Percentiles rank a stretch among this genome's conserved stretches.
Conservation (phyloP, 2,113 vertebrate genomes). For the Corythaixoides concolor region DNA sequence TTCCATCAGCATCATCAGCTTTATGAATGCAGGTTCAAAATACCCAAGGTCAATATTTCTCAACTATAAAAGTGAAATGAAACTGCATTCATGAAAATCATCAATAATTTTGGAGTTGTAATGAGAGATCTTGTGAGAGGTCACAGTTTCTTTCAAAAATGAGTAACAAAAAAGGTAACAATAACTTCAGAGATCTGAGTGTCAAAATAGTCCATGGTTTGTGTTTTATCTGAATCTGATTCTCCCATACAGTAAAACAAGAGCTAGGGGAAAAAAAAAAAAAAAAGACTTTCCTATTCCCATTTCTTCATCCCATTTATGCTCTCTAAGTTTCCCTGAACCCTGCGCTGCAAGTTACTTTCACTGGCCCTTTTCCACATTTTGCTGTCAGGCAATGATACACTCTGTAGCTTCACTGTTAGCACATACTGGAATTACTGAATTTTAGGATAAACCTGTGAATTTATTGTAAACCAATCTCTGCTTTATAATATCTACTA, state of each 20-base stretch:
- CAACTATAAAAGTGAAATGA: not conserved
- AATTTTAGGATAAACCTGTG: not conserved
- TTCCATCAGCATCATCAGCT: slow-evolving; percentile 3
- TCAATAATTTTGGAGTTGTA: not conserved
- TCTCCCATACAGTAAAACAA: not conserved
- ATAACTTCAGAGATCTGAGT: not conserved
- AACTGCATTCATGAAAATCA: not conserved
- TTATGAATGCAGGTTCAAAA: slow-evolving; percentile 33
- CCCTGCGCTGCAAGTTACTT: not conserved
- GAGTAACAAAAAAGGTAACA: not conserved
- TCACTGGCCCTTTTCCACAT: not conserved
- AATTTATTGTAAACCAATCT: not conserved
- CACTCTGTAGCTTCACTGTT: not conserved
- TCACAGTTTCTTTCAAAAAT: not conserved
- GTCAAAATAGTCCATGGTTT: not conserved
- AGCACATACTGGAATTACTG: fast-evolving
- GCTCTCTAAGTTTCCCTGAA: not conserved
- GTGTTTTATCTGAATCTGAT: not conserved
- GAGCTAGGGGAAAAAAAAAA: not conserved
- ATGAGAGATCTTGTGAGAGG: not conserved
- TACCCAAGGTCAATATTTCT: slow-evolving; percentile 27
- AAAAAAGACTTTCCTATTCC: not conserved
- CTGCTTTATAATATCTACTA: not conserved
- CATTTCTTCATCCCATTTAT: not conserved
- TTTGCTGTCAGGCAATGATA: not conserved